These are phyloP conservation scores for Oncopeltus fasciatus DNA, from an alignment of 1,140 invertebrate species.

Conservation along the genomic window DNA sequence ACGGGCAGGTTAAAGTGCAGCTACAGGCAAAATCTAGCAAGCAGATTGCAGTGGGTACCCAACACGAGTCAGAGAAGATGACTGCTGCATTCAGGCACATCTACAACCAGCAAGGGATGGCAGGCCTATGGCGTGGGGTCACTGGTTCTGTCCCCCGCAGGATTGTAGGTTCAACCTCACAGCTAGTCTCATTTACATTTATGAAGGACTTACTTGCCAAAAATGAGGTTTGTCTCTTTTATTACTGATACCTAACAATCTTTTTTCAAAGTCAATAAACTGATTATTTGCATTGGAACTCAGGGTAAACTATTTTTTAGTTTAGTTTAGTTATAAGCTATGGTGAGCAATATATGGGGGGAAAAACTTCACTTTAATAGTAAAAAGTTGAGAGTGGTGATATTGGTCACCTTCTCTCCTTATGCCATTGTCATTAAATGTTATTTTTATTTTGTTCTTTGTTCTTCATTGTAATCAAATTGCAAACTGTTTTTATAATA, in stretches of 20 bases:
- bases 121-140: slow-evolving; percentile 62
- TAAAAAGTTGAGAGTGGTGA: too few species aligned
- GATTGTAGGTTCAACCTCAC: slow-evolving; percentile 70
- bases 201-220: slow-evolving; percentile 45
- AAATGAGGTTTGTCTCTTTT: slow-evolving; percentile 30
- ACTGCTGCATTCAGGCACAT: slow-evolving; percentile 49
- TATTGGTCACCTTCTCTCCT: too few species aligned
- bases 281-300: neutral
- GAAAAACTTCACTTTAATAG: too few species aligned
- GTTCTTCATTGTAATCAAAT: too few species aligned
- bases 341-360: neutral
- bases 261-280: neutral
- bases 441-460: too few species aligned
- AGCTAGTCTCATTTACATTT: slow-evolving; percentile 65
- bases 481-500: too few species aligned
- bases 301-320: neutral
- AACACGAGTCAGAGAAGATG: slow-evolving; percentile 60
- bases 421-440: too few species aligned
- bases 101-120: slow-evolving; percentile 47
- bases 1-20: slow-evolving; percentile 77
- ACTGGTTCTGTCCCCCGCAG: slow-evolving; percentile 58
- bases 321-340: too few species aligned
- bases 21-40: slow-evolving; percentile 62
- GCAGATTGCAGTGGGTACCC: slow-evolving; percentile 74
- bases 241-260: neutral